Conservation (phyloP, 2,888 invertebrate species). For the Cryptocephalus primarius region DNA sequence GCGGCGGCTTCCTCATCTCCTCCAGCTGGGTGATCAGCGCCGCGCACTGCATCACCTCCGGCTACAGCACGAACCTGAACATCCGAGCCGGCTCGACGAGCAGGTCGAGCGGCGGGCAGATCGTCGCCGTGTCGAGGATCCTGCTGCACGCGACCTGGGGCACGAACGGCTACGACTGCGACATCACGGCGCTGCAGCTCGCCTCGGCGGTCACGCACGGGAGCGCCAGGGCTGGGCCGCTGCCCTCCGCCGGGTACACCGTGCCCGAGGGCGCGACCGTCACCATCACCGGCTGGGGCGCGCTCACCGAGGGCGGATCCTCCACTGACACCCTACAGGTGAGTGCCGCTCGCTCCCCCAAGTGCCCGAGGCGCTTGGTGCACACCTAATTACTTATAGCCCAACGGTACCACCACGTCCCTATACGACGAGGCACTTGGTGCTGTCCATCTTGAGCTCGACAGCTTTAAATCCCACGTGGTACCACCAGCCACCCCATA, state of each 20-base stretch:
- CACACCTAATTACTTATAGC: too few species aligned
- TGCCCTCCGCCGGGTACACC: conserved; percentile 1
- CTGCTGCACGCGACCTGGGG: conserved; percentile 7
- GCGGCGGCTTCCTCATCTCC: not conserved
- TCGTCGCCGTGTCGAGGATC: conserved; percentile 2
- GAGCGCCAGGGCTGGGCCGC: not conserved
- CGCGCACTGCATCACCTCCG: not conserved
- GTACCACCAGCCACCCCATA: too few species aligned
- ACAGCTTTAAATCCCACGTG: too few species aligned
- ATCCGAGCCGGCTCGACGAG: conserved; percentile 6
- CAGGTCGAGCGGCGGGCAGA: conserved; percentile 6
- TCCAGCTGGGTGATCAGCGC: not conserved
- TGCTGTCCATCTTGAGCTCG: too few species aligned
- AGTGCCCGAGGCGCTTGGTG: too few species aligned
- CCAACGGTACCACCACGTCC: too few species aligned
- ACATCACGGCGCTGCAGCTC: conserved; percentile 8
- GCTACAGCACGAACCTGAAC: conserved; percentile 1
- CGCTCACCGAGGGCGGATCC: not conserved
- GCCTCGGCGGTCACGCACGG: not conserved
- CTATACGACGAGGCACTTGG: too few species aligned
- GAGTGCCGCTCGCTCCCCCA: too few species aligned
- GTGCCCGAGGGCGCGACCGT: conserved; percentile 2
- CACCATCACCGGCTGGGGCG: conserved; percentile 13
- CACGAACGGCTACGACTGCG: conserved; percentile 3
- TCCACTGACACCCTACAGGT: too few species aligned